Conservation (phyloP, 2,888 invertebrate genomes). For the Lasioglossum pauxillum region DNA sequence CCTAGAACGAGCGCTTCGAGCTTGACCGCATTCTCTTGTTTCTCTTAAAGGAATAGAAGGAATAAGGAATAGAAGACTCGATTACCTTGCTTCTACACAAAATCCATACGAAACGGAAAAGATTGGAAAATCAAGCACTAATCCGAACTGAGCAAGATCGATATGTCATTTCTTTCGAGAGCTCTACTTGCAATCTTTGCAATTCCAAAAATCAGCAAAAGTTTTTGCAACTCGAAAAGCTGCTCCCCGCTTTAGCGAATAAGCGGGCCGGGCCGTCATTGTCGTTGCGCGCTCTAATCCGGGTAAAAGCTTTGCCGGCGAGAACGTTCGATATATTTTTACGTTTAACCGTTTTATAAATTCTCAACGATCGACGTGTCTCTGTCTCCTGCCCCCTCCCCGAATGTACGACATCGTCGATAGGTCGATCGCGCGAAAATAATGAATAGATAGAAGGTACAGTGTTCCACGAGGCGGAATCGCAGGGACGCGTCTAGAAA, state of each 20-base stretch:
- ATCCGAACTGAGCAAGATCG: background rate
- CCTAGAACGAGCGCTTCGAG: background rate
- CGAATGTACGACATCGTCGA: constrained; percentile 45
- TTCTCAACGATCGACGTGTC: background rate
- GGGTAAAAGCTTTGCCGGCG: background rate
- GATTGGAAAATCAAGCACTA: background rate
- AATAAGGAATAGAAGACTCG: too few relatives aligned
- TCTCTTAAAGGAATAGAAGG: background rate
- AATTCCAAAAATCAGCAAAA: background rate
- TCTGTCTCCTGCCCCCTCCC: constrained; percentile 16
- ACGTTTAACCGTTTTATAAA: background rate
- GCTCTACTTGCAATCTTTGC: background rate
- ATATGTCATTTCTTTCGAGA: background rate
- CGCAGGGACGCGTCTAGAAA: constrained; percentile 66
- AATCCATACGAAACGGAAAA: too few relatives aligned
- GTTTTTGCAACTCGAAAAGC: background rate
- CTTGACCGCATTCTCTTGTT: background rate
- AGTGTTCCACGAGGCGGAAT: constrained; percentile 47
- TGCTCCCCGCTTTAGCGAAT: background rate
- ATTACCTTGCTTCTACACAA: background rate
- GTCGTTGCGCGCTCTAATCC: background rate
- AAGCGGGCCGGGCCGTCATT: background rate
- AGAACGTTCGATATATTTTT: background rate
- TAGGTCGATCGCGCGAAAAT: constrained; percentile 57
- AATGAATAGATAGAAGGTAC: constrained; percentile 61